Evolutionary conservation across 2,888 invertebrate species (phyloP).

Genomic region (Chymomyza procnemis): DNA sequence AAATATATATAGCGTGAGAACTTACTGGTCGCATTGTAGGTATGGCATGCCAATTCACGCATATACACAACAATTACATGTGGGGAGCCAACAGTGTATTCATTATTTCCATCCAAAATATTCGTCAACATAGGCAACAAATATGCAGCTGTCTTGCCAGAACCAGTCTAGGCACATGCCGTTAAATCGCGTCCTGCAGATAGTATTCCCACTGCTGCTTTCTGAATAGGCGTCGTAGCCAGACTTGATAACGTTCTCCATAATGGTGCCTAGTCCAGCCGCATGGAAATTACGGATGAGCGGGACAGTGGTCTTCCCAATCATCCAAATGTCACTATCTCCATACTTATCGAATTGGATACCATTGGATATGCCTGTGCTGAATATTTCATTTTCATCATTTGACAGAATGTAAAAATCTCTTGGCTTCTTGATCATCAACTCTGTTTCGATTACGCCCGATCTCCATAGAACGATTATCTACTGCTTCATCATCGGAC

Average conservation of each 20-base stretch:
- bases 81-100: constrained; percentile 83
- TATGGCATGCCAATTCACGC: constrained; percentile 93
- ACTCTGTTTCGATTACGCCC: constrained; percentile 47
- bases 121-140: constrained; percentile 91
- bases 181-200: constrained; percentile 91
- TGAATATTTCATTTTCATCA: constrained; percentile 86
- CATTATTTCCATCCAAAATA: constrained; percentile 81
- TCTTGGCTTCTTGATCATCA: constrained; percentile 79
- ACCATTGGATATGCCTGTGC: constrained; percentile 85
- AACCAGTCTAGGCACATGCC: constrained; percentile 99
- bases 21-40: constrained; percentile 89
- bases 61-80: constrained; percentile 95
- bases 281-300: constrained; percentile 85
- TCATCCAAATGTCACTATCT: constrained; percentile 90
- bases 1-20: constrained; percentile 88
- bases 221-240: constrained; percentile 98
- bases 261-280: constrained; percentile 84
- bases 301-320: constrained; percentile 84
- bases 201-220: constrained; percentile 92
- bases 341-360: constrained; percentile 96
- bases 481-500: too few species aligned
- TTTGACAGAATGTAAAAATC: constrained; percentile 86
- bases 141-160: constrained; percentile 98
- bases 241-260: constrained; percentile 88
- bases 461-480: too few species aligned